Percentiles rank a stretch among this genome's conserved stretches.
phyloP scores from a whole-genome alignment of 2,888 invertebrate genomes.

The Gastrophysa polygoni region DNA sequence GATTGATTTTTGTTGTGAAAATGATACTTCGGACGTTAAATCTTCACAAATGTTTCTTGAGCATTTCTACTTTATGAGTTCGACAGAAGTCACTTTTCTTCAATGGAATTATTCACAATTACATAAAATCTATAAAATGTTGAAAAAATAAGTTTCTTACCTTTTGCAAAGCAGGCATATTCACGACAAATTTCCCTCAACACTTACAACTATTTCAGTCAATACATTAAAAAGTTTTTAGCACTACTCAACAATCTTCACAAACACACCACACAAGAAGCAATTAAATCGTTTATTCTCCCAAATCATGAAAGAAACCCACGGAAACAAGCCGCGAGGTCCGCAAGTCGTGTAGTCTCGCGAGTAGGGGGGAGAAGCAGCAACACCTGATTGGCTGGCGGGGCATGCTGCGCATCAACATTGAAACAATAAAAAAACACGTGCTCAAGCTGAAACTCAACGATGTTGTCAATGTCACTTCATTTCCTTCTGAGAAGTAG shows the following conservation, averaged over 20 bases:
- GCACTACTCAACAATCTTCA: constrained; percentile 16
- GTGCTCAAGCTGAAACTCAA: not conserved
- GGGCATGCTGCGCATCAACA: not conserved
- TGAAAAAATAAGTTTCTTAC: constrained; percentile 25
- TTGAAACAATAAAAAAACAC: not conserved
- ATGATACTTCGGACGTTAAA: too few relatives aligned
- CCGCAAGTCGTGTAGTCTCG: not conserved
- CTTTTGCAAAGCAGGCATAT: constrained; percentile 38
- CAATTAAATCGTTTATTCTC: constrained; percentile 6
- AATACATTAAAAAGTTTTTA: constrained; percentile 28
- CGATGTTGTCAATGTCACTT: not conserved
- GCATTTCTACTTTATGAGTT: too few relatives aligned
- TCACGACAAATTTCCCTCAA: constrained; percentile 4
- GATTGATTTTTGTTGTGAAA: too few relatives aligned
- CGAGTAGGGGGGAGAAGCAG: not conserved
- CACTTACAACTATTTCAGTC: not conserved
- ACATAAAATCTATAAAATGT: too few relatives aligned
- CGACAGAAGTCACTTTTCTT: too few relatives aligned
- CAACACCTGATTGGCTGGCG: not conserved
- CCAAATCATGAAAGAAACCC: too few relatives aligned
- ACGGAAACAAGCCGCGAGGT: too few relatives aligned
- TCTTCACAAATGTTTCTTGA: too few relatives aligned
- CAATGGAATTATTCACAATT: too few relatives aligned
- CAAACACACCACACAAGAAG: constrained; percentile 24
- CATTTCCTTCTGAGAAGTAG: not conserved